phyloP scores from a whole-genome alignment of 2,113 vertebrate genomes.

The Apodemus speciosus region DNA sequence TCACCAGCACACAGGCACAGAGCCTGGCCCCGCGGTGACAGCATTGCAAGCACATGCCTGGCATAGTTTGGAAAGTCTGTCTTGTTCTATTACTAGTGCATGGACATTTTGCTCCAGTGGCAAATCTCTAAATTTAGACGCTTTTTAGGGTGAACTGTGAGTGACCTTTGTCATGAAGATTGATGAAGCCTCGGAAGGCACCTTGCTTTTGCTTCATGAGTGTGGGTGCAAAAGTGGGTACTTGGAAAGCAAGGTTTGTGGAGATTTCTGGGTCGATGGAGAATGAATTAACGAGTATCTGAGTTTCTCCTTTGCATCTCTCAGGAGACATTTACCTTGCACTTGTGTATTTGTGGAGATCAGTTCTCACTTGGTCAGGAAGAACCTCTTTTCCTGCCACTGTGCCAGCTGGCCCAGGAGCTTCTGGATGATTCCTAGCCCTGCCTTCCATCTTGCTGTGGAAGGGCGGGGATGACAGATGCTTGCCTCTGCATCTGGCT shows the following conservation, averaged over 20 bases:
- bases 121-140: slow-evolving; percentile 80
- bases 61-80: slow-evolving; percentile 67
- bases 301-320: slow-evolving; percentile 35
- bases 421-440: too few species aligned
- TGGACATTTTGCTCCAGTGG: slow-evolving; percentile 66
- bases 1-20: slow-evolving; percentile 70
- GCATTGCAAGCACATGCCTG: slow-evolving; percentile 68
- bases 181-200: slow-evolving; percentile 52
- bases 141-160: slow-evolving; percentile 78
- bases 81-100: slow-evolving; percentile 73
- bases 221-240: background rate
- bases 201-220: slow-evolving; percentile 64
- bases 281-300: background rate
- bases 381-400: background rate
- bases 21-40: slow-evolving; percentile 57
- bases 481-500: background rate
- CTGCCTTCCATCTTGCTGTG: background rate
- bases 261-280: background rate
- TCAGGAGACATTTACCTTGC: background rate
- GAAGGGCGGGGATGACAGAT: background rate
- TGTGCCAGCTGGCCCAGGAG: background rate
- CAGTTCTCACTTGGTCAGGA: background rate
- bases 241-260: background rate
- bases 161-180: slow-evolving; percentile 68
- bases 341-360: background rate